Evolutionary conservation across 2,113 vertebrate species (phyloP).

Genomic region (Anser cygnoides): DNA sequence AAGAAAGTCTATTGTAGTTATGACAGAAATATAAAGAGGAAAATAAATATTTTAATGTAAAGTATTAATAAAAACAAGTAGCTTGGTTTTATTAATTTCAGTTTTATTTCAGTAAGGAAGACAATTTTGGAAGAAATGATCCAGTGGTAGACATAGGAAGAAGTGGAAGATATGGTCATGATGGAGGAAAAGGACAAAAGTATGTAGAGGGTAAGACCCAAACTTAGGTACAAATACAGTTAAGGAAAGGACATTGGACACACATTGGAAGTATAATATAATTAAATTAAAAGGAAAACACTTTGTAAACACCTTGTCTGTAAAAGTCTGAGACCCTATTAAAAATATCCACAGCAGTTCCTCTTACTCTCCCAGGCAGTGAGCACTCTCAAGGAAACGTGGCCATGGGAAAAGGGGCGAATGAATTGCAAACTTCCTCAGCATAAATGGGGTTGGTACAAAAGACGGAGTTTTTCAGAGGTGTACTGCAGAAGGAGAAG

Average conservation of each 20-base stretch:
- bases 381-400: rapidly evolving
- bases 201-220: background rate
- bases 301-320: background rate
- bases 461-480: background rate
- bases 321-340: background rate
- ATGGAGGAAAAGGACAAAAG: background rate
- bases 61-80: rapidly evolving
- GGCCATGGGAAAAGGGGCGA: background rate
- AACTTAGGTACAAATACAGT: background rate
- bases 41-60: background rate
- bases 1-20: background rate
- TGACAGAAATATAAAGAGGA: background rate
- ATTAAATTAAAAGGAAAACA: background rate
- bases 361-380: background rate
- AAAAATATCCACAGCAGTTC: background rate
- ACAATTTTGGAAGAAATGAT: background rate
- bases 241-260: background rate
- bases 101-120: background rate
- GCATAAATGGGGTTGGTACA: background rate
- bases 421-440: background rate
- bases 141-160: background rate
- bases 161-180: background rate
- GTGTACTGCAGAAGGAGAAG: background rate
- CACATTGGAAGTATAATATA: background rate
- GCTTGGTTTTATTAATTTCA: background rate